A percentile compares a stretch with the other conserved stretches of the same genome.
These are phyloP conservation scores for Pseudochirops cupreus DNA, from an alignment of 2,797 vertebrate species.

Conservation along the genomic window DNA sequence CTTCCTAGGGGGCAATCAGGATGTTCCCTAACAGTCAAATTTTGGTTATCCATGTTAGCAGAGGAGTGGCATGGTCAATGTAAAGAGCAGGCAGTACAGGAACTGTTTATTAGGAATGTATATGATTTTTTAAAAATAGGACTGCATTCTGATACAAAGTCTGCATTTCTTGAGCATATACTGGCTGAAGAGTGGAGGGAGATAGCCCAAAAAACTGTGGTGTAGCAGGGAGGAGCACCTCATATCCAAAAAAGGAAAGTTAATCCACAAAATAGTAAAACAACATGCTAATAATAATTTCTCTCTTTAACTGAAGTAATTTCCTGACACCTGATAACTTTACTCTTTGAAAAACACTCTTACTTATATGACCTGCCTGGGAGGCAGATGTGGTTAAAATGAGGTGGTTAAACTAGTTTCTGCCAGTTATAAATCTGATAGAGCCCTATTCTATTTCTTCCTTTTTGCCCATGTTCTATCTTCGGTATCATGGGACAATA, in stretches of 20 bases:
- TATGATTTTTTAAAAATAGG: neutral
- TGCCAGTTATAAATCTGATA: neutral
- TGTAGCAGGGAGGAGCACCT: neutral
- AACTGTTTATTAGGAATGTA: neutral
- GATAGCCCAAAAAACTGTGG: neutral
- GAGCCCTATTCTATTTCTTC: neutral
- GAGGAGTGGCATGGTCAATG: neutral
- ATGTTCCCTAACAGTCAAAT: neutral
- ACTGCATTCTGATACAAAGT: neutral
- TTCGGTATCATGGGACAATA: neutral
- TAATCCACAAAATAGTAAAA: neutral
- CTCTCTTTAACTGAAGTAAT: neutral
- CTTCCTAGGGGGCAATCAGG: too few species aligned
- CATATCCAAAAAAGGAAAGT: neutral
- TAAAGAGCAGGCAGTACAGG: neutral
- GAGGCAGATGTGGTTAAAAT: neutral
- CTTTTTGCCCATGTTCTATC: neutral
- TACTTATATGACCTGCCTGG: neutral
- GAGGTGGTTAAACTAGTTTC: neutral
- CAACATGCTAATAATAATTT: neutral
- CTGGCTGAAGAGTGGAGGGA: neutral
- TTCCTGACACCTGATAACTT: neutral
- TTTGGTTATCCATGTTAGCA: neutral
- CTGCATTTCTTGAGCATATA: neutral
- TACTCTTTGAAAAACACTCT: neutral